Evolutionary conservation across 2,797 vertebrate genomes (phyloP).

Genomic region (Semotilus atromaculatus): DNA sequence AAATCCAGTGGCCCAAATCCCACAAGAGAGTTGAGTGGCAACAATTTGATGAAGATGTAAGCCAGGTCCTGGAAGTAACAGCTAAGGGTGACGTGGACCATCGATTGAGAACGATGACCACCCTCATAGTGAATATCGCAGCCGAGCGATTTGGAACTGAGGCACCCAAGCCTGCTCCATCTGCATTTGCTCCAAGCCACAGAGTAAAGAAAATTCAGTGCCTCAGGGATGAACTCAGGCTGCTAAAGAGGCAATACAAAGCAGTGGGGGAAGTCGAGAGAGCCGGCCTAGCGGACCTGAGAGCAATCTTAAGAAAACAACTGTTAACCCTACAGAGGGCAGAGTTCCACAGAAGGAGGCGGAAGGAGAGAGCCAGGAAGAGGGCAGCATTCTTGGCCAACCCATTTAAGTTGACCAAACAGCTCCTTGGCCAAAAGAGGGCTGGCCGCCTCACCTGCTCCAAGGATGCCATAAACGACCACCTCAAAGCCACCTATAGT

Average conservation of each 20-base stretch:
- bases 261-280: conserved; percentile 12
- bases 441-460: background rate
- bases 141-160: too few species aligned
- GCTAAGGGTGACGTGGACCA: too few species aligned
- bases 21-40: too few species aligned
- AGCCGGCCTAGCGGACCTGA: conserved; percentile 13
- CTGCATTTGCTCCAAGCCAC: background rate
- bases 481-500: conserved; percentile 18
- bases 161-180: too few species aligned
- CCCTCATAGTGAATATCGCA: too few species aligned
- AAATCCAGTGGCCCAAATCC: too few species aligned
- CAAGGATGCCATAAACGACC: conserved; percentile 6
- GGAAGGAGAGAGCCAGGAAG: background rate
- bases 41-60: too few species aligned
- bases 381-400: conserved; percentile 1
- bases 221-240: background rate
- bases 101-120: too few species aligned
- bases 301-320: conserved; percentile 8
- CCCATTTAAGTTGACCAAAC: background rate
- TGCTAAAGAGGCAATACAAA: conserved; percentile 26
- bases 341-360: conserved; percentile 3
- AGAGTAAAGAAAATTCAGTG: background rate
- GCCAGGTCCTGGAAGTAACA: too few species aligned
- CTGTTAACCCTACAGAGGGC: background rate
- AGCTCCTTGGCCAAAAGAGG: conserved; percentile 27